Base-by-base conservation (phyloP, 2,797 vertebrate species). In the Pelochelys cantorii region DNA sequence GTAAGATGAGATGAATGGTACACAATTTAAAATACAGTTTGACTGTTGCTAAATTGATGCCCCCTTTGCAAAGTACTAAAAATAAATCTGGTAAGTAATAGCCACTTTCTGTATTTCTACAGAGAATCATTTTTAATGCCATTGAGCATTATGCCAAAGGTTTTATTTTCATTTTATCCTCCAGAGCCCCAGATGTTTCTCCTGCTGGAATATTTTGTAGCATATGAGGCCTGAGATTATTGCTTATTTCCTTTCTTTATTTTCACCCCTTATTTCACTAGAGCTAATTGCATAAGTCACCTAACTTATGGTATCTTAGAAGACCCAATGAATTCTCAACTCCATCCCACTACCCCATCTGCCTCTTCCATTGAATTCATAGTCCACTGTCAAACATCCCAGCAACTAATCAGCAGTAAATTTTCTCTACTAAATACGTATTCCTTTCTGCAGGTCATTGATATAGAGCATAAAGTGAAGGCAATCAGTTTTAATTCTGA, bases 81-180 rank as follows among this genome's bases (percentile, higher is more conserved):
- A 31, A 71, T 14, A 12, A 48, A 27, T 77, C 0, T 0, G 1
- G 12, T 42, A 48, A 89, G 14, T 42, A 4, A 18, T 60, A 84
- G 8, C 3, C 71, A 20, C 2, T 6, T 78, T 53, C 23, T 37
- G 13, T 1, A 54, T 62, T n/a, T 27, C n/a, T 22, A 34, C 81
- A 12, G 55, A 78, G 48, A 84, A 0, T 15, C 18, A 53, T 88
- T 77, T 31, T 65, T 5, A 3, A 68, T 22, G 15, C 31, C 53
- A 1, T 7, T 57, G 5, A 79, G 22, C 20, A 3, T 18, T 31
- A 85, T 52, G 55, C 18, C 37, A 56, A 53, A 56, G 60, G 27
- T 42, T 4, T 81, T 29, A 2, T 57, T 83, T 89, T 55, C 0
- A 2, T 53, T 79, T 0, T 0, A 71, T 18, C 22, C 48, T 60